These are phyloP conservation scores for Spinus pinus DNA, from an alignment of 2,797 vertebrate species.

Conservation along the genomic window DNA sequence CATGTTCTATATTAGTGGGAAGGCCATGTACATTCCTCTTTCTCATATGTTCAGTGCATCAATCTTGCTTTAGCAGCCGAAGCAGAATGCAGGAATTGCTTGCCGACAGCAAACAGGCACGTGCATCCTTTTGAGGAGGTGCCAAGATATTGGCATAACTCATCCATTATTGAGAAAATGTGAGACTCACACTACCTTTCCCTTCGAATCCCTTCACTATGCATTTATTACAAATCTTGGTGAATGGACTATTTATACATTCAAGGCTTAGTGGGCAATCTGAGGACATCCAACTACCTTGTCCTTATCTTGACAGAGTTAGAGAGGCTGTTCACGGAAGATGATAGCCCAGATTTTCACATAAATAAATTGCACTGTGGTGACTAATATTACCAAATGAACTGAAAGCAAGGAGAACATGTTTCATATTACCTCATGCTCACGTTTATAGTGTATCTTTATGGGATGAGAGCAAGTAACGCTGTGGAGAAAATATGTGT, in stretches of 20 bases:
- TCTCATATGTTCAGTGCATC: rapidly evolving
- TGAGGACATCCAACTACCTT: neutral
- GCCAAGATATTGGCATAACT: neutral
- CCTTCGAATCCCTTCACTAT: neutral
- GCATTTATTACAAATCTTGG: neutral
- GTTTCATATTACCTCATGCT: neutral
- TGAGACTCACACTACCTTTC: neutral
- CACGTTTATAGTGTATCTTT: neutral
- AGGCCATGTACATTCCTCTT: neutral
- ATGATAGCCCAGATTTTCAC: neutral
- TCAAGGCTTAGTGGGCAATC: rapidly evolving
- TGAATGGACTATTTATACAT: neutral
- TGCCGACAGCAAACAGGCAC: rapidly evolving
- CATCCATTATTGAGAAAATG: neutral
- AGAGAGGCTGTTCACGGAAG: neutral
- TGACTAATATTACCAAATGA: neutral
- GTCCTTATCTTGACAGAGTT: neutral
- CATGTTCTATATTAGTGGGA: neutral
- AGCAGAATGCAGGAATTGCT: neutral
- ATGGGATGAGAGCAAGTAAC: neutral
- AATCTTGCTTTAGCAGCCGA: neutral
- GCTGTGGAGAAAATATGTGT: neutral
- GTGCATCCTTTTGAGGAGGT: neutral
- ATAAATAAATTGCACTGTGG: neutral
- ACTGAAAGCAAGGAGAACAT: neutral